These are phyloP conservation scores for Hypselothyrea guttata DNA, from an alignment of 2,888 invertebrate species.

Conservation along the genomic window DNA sequence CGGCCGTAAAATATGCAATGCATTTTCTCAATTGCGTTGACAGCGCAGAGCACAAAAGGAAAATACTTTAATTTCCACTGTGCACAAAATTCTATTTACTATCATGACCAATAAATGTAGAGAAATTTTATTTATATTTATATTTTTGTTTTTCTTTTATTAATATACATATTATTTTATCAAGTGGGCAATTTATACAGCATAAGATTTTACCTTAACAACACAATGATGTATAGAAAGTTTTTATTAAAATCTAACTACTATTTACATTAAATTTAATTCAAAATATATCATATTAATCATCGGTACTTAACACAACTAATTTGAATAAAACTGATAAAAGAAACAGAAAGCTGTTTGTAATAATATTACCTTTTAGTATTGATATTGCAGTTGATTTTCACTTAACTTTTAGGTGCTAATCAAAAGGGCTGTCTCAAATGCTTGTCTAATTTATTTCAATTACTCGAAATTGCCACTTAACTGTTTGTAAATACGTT, in stretches of 20 bases:
- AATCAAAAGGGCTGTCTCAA: conserved; percentile 13
- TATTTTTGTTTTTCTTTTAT: too few species aligned
- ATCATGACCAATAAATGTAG: conserved; percentile 21
- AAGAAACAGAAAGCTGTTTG: too few species aligned
- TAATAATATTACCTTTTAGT: neutral
- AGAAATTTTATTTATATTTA: neutral
- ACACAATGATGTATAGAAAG: too few species aligned
- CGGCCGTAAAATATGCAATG: conserved; percentile 58
- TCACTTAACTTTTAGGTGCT: conserved; percentile 8
- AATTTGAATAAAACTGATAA: too few species aligned
- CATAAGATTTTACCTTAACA: too few species aligned
- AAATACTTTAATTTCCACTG: too few species aligned
- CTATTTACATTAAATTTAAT: too few species aligned
- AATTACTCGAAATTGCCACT: conserved; percentile 19
- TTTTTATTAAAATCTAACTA: too few species aligned
- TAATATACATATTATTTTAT: too few species aligned
- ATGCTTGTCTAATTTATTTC: conserved; percentile 7
- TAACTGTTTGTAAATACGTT: conserved; percentile 25
- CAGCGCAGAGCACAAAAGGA: conserved; percentile 22
- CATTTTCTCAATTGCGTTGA: conserved; percentile 36
- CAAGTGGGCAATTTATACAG: too few species aligned
- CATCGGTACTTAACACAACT: too few species aligned
- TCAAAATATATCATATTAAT: too few species aligned
- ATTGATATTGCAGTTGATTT: conserved; percentile 2
- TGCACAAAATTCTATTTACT: conserved; percentile 11